phyloP scores from a whole-genome alignment of 2,113 vertebrate species.

The Burhinus bistriatus region DNA sequence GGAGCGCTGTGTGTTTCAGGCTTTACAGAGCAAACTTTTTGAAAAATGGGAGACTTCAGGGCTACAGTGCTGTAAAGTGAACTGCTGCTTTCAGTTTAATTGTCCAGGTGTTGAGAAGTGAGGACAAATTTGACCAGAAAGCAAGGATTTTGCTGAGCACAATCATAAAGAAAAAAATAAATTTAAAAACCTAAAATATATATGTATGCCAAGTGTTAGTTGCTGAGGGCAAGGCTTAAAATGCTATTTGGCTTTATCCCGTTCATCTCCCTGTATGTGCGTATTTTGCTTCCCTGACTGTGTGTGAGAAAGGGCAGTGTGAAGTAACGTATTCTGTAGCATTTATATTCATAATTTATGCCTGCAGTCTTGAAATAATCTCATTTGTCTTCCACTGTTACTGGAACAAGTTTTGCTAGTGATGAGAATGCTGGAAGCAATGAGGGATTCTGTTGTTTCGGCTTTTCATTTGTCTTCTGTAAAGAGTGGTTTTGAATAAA shows the following conservation, averaged over 20 bases:
- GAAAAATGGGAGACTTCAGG: slow-evolving; percentile 34
- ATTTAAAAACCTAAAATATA: too few species aligned
- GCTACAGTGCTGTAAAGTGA: neutral
- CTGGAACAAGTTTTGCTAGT: neutral
- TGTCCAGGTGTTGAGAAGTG: neutral
- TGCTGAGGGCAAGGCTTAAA: neutral
- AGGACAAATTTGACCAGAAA: neutral
- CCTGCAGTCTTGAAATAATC: slow-evolving; percentile 42
- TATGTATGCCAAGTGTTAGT: neutral
- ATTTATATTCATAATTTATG: slow-evolving; percentile 55
- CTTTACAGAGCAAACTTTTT: neutral
- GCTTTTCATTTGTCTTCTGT: slow-evolving; percentile 54
- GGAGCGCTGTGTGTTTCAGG: neutral
- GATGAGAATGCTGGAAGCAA: slow-evolving; percentile 17
- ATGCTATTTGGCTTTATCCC: neutral
- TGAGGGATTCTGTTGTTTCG: slow-evolving; percentile 32
- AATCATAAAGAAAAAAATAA: neutral
- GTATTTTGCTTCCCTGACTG: neutral
- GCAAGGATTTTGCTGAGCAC: neutral
- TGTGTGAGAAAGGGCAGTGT: neutral
- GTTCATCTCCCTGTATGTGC: neutral
- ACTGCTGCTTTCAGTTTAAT: neutral
- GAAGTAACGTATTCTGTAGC: neutral
- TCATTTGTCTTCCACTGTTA: slow-evolving; percentile 44
- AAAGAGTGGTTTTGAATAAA: slow-evolving; percentile 42